Evolutionary conservation across 2,888 invertebrate genomes (phyloP), one percentile per base, ranked within the genome.

Genomic region (Graphium colonna): DNA sequence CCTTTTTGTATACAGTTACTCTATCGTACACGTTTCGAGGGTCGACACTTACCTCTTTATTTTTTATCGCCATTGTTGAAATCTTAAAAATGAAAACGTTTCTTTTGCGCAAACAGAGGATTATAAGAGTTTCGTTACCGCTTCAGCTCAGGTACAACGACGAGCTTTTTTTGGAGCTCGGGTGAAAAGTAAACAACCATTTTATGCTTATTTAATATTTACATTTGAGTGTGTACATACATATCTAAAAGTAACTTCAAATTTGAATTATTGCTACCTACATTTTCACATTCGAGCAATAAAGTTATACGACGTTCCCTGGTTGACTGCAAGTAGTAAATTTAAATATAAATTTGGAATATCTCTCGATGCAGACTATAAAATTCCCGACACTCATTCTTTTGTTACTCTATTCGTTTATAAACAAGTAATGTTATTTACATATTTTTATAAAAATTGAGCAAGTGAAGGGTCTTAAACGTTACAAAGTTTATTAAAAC

Each of bases 41-140:
- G 7, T 39, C 38, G 28, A 51, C 38, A 44, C 52, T 42, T 53
- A 43, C 17, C n/a, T 48, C 18, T 48, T 53, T 48, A 43, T 38
- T 43, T 13, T n/a, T 48, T 43, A 53, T 48, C 21, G 9, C 18
- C 39, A 39, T 48, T 53, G 39, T 44, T 43, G 15, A 17, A 48
- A 41, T 44, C 48, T 48, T 48, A 48, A 48, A 53, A 53, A 48
- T 17, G 49, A 43, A 51, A 53, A 44, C 43, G 31, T 39, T 48
- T 39, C 39, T 44, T 48, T 47, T 12, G 10, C 47, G 21, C 48
- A 44, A 42, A 48, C 48, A 26, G 36, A 38, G 18, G 43, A 41
- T 42, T 18, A 17, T 43, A 15, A 31, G 18, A 21, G 43, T 42
- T 43, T 21, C 26, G 31, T 45, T 52, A 33, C 33, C 46, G 41